Evolutionary conservation across 2,113 vertebrate genomes (phyloP).

Genomic region (Rynchops niger): DNA sequence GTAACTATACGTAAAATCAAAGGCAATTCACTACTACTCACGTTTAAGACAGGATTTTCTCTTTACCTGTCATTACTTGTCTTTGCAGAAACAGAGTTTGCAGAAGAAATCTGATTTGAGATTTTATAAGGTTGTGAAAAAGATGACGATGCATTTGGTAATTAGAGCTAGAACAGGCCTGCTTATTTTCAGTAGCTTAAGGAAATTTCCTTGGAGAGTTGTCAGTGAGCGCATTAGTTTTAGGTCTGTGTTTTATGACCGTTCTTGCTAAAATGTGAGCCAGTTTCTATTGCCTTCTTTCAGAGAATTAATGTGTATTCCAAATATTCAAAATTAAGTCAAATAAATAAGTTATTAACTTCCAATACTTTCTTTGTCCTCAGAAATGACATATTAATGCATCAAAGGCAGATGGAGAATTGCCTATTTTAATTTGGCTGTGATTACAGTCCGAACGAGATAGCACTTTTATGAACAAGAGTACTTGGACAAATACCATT

Average conservation of each 20-base stretch:
- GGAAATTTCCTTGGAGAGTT: neutral
- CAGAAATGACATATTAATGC: neutral
- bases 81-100: neutral
- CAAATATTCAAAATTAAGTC: neutral
- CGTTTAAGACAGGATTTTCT: neutral
- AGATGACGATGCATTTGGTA: neutral
- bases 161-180: neutral
- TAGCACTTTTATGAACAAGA: neutral
- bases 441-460: neutral
- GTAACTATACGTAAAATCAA: neutral
- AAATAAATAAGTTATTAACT: neutral
- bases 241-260: neutral
- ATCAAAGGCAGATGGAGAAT: neutral
- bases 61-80: neutral
- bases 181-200: neutral
- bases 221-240: neutral
- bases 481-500: neutral
- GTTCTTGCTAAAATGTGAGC: neutral
- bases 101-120: neutral
- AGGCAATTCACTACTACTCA: neutral
- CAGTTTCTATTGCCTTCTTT: neutral
- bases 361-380: neutral
- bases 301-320: neutral
- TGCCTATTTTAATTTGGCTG: neutral
- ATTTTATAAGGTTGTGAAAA: neutral